phyloP scores from a whole-genome alignment of 1,140 invertebrate species.

The Eurosta solidaginis region DNA sequence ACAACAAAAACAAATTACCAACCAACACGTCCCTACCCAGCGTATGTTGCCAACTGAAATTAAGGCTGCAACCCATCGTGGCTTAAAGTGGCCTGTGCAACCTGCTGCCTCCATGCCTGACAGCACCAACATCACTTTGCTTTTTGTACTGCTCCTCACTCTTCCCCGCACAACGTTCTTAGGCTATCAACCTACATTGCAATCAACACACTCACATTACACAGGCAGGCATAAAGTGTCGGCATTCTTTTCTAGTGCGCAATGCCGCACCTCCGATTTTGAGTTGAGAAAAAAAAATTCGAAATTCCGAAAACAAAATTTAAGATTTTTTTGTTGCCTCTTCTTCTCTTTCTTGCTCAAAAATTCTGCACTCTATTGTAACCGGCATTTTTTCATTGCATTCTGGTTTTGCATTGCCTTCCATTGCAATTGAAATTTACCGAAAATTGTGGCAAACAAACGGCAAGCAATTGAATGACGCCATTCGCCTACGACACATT shows the following conservation, averaged over 20 bases:
- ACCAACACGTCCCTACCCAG: background rate
- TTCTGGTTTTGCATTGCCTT: background rate
- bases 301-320: background rate
- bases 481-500: slow-evolving; percentile 20
- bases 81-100: background rate
- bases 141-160: background rate
- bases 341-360: background rate
- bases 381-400: slow-evolving; percentile 26
- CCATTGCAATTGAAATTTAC: slow-evolving; percentile 13
- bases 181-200: background rate
- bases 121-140: background rate
- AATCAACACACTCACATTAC: background rate
- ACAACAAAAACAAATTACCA: background rate
- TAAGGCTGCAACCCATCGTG: background rate
- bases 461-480: slow-evolving; percentile 21
- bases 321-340: background rate
- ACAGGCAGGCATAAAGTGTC: background rate
- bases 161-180: background rate
- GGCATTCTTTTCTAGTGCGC: slow-evolving; percentile 10
- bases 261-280: slow-evolving; percentile 7
- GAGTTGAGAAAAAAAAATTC: background rate
- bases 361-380: background rate
- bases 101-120: slow-evolving; percentile 14
- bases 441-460: slow-evolving; percentile 5
- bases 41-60: background rate